A percentile compares a stretch with the other conserved stretches of the same genome.
phyloP scores from a whole-genome alignment of 2,113 vertebrate genomes.

The Thermophis baileyi region DNA sequence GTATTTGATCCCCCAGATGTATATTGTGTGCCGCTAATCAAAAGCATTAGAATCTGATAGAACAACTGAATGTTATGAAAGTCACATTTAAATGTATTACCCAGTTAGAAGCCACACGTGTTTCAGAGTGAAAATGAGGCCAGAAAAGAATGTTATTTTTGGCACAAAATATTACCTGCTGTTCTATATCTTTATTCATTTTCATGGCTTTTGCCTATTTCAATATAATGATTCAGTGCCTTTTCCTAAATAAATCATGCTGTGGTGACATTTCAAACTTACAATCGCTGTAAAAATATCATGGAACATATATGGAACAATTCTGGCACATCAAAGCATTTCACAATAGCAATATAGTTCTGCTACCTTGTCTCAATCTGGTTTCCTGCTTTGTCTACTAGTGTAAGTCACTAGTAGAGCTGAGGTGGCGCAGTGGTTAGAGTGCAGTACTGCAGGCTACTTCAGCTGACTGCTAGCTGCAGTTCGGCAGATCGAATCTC shows the following conservation, averaged over 20 bases:
- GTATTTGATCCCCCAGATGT: background rate
- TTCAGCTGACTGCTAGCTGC: no score
- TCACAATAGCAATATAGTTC: background rate
- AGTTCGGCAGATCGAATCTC: no score
- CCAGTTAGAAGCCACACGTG: background rate
- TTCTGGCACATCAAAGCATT: background rate
- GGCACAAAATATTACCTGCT: background rate
- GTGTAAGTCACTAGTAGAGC: background rate
- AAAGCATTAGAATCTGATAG: background rate
- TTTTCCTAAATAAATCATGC: background rate
- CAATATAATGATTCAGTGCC: constrained; percentile 1
- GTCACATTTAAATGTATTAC: background rate
- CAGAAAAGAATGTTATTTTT: constrained; percentile 12
- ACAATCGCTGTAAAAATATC: background rate
- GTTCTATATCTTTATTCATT: constrained; percentile 19
- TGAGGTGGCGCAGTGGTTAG: no score
- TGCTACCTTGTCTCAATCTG: background rate
- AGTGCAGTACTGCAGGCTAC: no score
- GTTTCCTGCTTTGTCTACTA: background rate
- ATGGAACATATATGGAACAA: background rate
- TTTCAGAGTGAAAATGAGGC: background rate
- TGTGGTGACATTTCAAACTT: background rate
- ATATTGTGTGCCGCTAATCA: no score
- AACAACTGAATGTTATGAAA: background rate
- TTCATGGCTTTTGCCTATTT: constrained; percentile 22